These are phyloP conservation scores for Paratrypauchen microcephalus DNA, from an alignment of 2,797 vertebrate species.

Conservation along the genomic window DNA sequence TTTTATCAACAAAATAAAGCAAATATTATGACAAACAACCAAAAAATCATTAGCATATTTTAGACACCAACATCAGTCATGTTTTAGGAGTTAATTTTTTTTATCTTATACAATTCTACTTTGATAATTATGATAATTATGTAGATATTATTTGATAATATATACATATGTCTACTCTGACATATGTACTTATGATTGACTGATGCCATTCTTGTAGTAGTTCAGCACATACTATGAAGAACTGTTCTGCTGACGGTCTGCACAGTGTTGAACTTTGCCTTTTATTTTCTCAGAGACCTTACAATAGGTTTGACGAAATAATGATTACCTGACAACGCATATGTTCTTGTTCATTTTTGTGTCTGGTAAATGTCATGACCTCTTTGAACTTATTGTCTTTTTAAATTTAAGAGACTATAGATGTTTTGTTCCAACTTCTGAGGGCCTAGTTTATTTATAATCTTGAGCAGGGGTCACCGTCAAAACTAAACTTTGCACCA, in stretches of 20 bases:
- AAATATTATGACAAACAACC: too few relatives aligned
- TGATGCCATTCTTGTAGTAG: background rate
- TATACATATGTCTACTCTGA: too few relatives aligned
- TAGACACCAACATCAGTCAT: too few relatives aligned
- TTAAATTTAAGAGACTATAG: background rate
- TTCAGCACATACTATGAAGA: background rate
- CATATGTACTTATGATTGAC: background rate
- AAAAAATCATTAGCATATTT: too few relatives aligned
- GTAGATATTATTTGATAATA: too few relatives aligned
- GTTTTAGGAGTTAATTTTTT: too few relatives aligned
- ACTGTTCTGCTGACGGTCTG: background rate
- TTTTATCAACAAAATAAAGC: too few relatives aligned
- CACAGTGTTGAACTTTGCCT: background rate
- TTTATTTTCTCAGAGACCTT: background rate
- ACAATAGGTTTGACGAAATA: conserved; percentile 1
- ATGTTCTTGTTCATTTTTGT: background rate
- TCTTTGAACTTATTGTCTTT: background rate
- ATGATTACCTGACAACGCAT: background rate
- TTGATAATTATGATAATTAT: too few relatives aligned
- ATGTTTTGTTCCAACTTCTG: conserved; percentile 4
- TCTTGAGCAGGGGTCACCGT: background rate
- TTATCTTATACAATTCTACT: too few relatives aligned
- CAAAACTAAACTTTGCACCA: conserved; percentile 4
- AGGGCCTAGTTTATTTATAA: background rate
- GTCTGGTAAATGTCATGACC: background rate